A percentile compares a stretch with the other conserved stretches of the same genome.
Evolutionary conservation across 2,797 vertebrate species (phyloP).

Genomic region (Melanogrammus aeglefinus): DNA sequence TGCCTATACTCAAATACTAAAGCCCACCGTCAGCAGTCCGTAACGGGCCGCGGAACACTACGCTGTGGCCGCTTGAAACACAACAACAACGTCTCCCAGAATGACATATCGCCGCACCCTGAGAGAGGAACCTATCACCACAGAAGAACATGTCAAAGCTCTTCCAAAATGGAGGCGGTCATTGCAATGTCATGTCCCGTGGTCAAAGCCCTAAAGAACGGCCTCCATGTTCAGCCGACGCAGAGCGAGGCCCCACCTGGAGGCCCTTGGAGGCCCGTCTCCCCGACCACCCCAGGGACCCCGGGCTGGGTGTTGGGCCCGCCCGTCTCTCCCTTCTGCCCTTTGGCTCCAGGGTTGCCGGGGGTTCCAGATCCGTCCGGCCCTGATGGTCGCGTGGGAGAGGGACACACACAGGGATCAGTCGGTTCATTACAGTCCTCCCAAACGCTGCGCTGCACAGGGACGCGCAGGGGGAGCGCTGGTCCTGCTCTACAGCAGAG

Average conservation of each 20-base stretch:
- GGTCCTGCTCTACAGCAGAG: no score
- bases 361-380: slow-evolving; percentile 70
- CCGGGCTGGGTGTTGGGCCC: slow-evolving; percentile 76
- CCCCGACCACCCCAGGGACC: slow-evolving; percentile 70
- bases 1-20: neutral
- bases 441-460: neutral
- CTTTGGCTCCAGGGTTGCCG: slow-evolving; percentile 78
- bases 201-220: neutral
- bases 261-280: slow-evolving; percentile 80
- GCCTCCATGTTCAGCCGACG: neutral
- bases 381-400: slow-evolving; percentile 66
- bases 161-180: neutral
- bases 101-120: neutral
- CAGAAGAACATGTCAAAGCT: neutral
- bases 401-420: neutral
- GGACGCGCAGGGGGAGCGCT: neutral
- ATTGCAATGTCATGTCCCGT: neutral
- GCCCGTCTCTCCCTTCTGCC: slow-evolving; percentile 81
- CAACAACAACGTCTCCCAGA: neutral
- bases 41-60: neutral
- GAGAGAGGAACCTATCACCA: neutral
- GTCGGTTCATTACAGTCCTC: neutral
- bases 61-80: neutral
- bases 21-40: neutral
- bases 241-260: slow-evolving; percentile 71